These are phyloP conservation scores for Colletes gigas DNA, from an alignment of 1,140 invertebrate species.

Conservation along the genomic window DNA sequence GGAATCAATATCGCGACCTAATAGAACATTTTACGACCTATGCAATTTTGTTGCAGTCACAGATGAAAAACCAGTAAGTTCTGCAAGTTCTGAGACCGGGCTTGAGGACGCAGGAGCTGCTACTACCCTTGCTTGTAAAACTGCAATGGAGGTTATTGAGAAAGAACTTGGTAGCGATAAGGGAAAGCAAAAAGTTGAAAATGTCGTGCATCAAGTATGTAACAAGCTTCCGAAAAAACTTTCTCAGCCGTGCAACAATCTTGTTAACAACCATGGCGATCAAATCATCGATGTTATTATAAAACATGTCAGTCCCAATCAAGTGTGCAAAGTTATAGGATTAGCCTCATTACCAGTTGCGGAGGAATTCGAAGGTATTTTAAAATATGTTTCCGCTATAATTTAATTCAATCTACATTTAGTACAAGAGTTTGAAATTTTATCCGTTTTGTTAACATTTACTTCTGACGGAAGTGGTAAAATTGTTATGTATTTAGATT, in stretches of 20 bases:
- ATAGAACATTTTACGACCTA: too few relatives aligned
- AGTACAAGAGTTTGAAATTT: too few relatives aligned
- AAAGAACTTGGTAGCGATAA: conserved; percentile 84
- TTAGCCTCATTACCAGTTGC: conserved; percentile 82
- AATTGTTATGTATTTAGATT: too few relatives aligned
- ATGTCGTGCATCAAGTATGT: conserved; percentile 87
- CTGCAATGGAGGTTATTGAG: too few relatives aligned
- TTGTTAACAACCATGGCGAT: conserved; percentile 90
- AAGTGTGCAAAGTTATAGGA: conserved; percentile 87
- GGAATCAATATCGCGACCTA: too few relatives aligned
- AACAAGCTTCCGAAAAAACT: conserved; percentile 86
- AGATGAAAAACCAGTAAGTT: conserved; percentile 83
- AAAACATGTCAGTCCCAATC: conserved; percentile 86
- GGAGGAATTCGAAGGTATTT: conserved; percentile 71
- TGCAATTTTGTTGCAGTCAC: conserved; percentile 79
- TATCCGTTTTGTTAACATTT: too few relatives aligned
- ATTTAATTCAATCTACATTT: conserved; percentile 35
- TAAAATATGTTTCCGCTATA: conserved; percentile 31
- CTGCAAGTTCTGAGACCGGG: conserved; percentile 40
- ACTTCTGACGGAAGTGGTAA: too few relatives aligned
- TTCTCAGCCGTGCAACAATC: conserved; percentile 86
- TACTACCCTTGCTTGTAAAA: too few relatives aligned
- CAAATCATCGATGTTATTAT: conserved; percentile 87
- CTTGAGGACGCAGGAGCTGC: too few relatives aligned
- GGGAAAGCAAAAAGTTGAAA: conserved; percentile 88